Conservation (phyloP, 2,888 invertebrate species). For the Chalcis sispes region DNA sequence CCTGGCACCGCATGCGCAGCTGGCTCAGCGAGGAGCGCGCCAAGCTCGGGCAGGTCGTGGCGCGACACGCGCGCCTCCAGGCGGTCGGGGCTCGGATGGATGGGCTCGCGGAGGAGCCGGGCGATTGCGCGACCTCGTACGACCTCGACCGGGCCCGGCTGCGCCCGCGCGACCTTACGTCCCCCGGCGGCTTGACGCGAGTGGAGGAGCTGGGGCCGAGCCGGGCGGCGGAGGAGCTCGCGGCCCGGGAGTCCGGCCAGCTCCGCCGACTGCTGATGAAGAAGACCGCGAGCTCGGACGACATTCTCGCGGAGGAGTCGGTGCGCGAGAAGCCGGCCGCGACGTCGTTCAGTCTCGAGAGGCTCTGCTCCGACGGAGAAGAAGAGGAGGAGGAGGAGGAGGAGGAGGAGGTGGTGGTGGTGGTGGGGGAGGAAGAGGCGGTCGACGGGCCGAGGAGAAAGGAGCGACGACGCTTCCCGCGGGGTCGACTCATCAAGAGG, state of each 20-base stretch:
- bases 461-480: slow-evolving; percentile 58
- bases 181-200: slow-evolving; percentile 62
- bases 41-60: slow-evolving; percentile 69
- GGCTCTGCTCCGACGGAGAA: slow-evolving; percentile 64
- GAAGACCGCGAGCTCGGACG: slow-evolving; percentile 65
- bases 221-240: slow-evolving; percentile 46
- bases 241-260: neutral
- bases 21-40: slow-evolving; percentile 71
- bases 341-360: slow-evolving; percentile 68
- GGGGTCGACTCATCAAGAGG: slow-evolving; percentile 70
- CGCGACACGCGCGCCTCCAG: slow-evolving; percentile 69
- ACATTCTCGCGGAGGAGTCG: slow-evolving; percentile 59
- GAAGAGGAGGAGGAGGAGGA: slow-evolving; percentile 60
- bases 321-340: slow-evolving; percentile 61
- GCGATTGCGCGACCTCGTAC: slow-evolving; percentile 66
- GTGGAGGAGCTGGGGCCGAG: slow-evolving; percentile 69
- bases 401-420: slow-evolving; percentile 60
- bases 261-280: slow-evolving; percentile 43
- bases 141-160: slow-evolving; percentile 67
- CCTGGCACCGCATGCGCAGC: slow-evolving; percentile 70
- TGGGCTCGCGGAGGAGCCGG: slow-evolving; percentile 53
- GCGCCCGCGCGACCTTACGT: slow-evolving; percentile 60
- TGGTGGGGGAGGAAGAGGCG: slow-evolving; percentile 45
- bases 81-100: slow-evolving; percentile 65
- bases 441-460: slow-evolving; percentile 9